Evolutionary conservation across 2,888 invertebrate genomes (phyloP).

Genomic region (Drosophila formosana): DNA sequence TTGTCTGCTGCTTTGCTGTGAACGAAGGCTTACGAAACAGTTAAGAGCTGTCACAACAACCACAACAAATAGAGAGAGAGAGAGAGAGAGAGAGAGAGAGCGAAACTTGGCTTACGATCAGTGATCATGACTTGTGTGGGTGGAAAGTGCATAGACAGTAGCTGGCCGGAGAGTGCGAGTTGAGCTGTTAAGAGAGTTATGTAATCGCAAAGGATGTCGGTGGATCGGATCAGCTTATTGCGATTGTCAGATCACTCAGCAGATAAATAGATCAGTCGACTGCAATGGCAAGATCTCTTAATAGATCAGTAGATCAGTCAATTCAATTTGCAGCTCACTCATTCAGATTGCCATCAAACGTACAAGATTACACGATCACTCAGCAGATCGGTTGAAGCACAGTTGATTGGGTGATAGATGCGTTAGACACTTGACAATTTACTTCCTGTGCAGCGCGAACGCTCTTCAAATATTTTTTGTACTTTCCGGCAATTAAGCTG

Average conservation of each 20-base stretch:
- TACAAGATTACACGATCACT: conserved; percentile 15
- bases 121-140: conserved; percentile 31
- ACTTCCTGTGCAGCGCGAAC: conserved; percentile 8
- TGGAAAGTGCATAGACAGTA: conserved; percentile 26
- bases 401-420: conserved; percentile 6
- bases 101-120: conserved; percentile 7
- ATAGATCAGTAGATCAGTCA: conserved; percentile 22
- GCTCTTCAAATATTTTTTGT: not conserved
- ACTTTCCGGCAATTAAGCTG: conserved; percentile 1
- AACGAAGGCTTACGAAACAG: conserved; percentile 50
- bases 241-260: conserved; percentile 7
- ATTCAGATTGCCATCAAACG: conserved; percentile 10
- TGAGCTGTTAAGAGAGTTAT: conserved; percentile 14
- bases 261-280: conserved; percentile 10
- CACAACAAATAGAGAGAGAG: not conserved
- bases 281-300: conserved; percentile 6
- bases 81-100: conserved; percentile 8
- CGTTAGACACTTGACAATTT: conserved; percentile 5
- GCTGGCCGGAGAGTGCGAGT: conserved; percentile 14
- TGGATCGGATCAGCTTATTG: conserved; percentile 6
- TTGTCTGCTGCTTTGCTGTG: conserved; percentile 29
- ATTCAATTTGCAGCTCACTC: conserved; percentile 18
- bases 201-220: conserved; percentile 4
- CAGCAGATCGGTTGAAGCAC: conserved; percentile 9
- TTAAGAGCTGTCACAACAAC: conserved; percentile 32